Evolutionary conservation across 2,888 invertebrate species (phyloP).

Genomic region (Hetaerina titia): DNA sequence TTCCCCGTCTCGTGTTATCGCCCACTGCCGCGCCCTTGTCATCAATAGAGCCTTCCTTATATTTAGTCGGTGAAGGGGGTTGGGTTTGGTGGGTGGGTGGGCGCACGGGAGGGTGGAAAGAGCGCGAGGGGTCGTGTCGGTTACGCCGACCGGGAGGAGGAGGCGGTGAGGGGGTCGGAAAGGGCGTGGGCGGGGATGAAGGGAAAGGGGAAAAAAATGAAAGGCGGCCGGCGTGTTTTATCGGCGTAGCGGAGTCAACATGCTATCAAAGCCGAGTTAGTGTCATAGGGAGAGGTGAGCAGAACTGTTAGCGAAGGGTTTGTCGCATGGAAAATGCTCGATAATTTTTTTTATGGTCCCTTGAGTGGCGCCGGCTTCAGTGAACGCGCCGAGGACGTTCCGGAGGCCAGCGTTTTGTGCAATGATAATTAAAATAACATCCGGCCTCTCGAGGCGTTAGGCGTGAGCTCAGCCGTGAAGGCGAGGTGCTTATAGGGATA

Average conservation of each 20-base stretch:
- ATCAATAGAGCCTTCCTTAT: constrained; percentile 26
- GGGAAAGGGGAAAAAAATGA: constrained; percentile 37
- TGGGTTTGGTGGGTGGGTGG: neutral
- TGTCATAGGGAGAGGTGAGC: constrained; percentile 21
- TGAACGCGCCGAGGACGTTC: neutral
- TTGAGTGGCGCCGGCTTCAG: neutral
- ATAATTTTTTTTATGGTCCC: constrained; percentile 15
- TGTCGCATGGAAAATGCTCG: constrained; percentile 49
- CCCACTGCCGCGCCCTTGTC: constrained; percentile 50
- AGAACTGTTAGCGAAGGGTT: constrained; percentile 39
- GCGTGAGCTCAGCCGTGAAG: too few relatives aligned
- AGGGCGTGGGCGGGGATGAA: neutral
- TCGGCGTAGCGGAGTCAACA: constrained; percentile 46
- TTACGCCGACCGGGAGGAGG: neutral
- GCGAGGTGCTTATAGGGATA: too few relatives aligned
- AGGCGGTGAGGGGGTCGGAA: neutral
- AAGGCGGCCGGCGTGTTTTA: constrained; percentile 36
- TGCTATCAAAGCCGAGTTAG: constrained; percentile 60
- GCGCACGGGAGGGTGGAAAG: neutral
- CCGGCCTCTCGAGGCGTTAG: too few relatives aligned
- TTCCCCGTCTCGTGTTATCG: constrained; percentile 41
- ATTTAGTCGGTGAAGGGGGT: constrained; percentile 1
- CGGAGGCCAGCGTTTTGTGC: neutral
- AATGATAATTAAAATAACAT: neutral
- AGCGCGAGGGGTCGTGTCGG: neutral